A percentile compares a stretch with the other conserved stretches of the same genome.
Conservation (phyloP, 2,797 vertebrate species). For the Sebastes steindachneri region DNA sequence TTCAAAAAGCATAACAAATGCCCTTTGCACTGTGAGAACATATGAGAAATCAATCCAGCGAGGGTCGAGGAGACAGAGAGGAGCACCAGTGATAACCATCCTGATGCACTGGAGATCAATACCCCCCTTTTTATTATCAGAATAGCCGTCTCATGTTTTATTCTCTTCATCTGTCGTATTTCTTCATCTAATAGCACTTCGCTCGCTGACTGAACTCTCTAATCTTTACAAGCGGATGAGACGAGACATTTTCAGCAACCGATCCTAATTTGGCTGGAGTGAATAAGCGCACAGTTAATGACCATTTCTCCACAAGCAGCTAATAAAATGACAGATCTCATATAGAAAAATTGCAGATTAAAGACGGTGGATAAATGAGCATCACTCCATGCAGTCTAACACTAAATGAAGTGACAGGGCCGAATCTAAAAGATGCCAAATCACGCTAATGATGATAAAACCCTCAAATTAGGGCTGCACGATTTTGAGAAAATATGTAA, state of each 20-base stretch:
- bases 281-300: background rate
- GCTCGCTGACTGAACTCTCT: conserved; percentile 8
- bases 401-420: background rate
- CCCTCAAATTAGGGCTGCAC: background rate
- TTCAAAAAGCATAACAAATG: conserved; percentile 31
- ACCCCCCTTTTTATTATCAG: conserved; percentile 58
- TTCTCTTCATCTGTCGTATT: conserved; percentile 29
- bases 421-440: background rate
- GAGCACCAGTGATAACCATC: conserved; percentile 14
- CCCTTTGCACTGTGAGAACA: conserved; percentile 37
- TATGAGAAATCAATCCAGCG: conserved; percentile 66
- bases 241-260: background rate
- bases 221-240: conserved; percentile 22
- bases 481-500: too few species aligned
- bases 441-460: background rate
- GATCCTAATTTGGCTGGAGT: background rate
- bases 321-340: background rate
- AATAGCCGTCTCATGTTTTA: conserved; percentile 31
- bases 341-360: background rate
- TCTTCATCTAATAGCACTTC: conserved; percentile 10
- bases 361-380: background rate
- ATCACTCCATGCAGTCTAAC: background rate
- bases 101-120: conserved; percentile 49
- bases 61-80: conserved; percentile 38
- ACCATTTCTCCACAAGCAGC: background rate